These are phyloP conservation scores for Mandrillus leucophaeus DNA, from an alignment of 2,113 vertebrate genomes.

Conservation along the genomic window DNA sequence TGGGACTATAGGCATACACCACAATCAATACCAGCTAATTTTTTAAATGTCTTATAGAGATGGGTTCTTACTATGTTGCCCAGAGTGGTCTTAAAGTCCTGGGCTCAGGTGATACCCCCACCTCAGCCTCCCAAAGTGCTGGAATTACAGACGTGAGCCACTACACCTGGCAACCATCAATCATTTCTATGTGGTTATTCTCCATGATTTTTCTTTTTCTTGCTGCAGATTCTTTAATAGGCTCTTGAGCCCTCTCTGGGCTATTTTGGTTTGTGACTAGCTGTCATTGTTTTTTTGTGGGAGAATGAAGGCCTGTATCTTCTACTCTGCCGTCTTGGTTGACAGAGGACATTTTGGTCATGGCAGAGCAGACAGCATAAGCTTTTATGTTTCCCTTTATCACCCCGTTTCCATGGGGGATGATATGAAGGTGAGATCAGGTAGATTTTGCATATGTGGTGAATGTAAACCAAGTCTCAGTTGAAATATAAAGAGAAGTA, in stretches of 20 bases:
- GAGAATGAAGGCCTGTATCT: not conserved
- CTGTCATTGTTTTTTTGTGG: too few species aligned
- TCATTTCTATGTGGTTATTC: not conserved
- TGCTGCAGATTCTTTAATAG: not conserved
- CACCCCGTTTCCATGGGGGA: not conserved
- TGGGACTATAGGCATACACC: too few species aligned
- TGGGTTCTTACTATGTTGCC: too few species aligned
- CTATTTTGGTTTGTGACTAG: not conserved
- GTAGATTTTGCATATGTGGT: not conserved
- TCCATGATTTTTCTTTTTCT: not conserved
- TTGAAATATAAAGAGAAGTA: not conserved
- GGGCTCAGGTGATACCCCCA: too few species aligned
- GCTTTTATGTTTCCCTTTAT: not conserved
- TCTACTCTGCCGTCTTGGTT: not conserved
- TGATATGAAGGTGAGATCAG: not conserved
- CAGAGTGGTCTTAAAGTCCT: too few species aligned
- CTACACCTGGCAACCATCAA: too few species aligned
- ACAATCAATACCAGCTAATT: too few species aligned
- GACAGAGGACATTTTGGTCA: not conserved
- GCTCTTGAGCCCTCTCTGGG: not conserved
- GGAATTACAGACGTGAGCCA: too few species aligned
- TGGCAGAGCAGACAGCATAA: not conserved
- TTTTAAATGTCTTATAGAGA: too few species aligned
- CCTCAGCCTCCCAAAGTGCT: too few species aligned
- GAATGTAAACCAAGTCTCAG: not conserved